A percentile compares a stretch with the other conserved stretches of the same genome.
These are phyloP conservation scores for Drosophila littoralis DNA, from an alignment of 1,140 invertebrate species.

Conservation along the genomic window DNA sequence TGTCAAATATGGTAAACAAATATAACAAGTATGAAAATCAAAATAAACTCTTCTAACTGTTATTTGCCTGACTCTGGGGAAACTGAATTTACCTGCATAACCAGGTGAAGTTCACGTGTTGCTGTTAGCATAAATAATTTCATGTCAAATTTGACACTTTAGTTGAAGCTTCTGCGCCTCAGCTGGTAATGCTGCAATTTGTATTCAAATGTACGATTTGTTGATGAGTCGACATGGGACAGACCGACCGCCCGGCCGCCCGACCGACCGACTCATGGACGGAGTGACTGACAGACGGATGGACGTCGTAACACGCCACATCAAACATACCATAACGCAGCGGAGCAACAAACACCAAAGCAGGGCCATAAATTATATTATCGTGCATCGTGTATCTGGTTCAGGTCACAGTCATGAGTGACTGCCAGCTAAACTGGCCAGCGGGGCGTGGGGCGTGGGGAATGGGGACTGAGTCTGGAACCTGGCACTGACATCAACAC, in stretches of 20 bases:
- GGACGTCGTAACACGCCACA: slow-evolving; percentile 53
- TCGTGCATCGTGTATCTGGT: slow-evolving; percentile 80
- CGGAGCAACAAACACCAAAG: slow-evolving; percentile 69
- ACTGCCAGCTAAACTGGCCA: slow-evolving; percentile 51
- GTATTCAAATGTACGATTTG: slow-evolving; percentile 80
- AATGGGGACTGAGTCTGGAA: slow-evolving; percentile 6
- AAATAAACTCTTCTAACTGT: slow-evolving; percentile 13
- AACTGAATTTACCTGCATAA: slow-evolving; percentile 7
- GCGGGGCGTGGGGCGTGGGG: not conserved
- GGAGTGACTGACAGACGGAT: slow-evolving; percentile 11
- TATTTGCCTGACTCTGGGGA: slow-evolving; percentile 16
- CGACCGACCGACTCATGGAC: not conserved
- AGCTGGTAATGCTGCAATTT: slow-evolving; percentile 71
- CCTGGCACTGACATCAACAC: slow-evolving; percentile 48
- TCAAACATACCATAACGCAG: slow-evolving; percentile 75
- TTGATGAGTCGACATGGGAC: slow-evolving; percentile 62
- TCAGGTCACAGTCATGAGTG: slow-evolving; percentile 79
- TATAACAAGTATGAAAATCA: slow-evolving; percentile 45
- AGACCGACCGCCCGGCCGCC: slow-evolving; percentile 1
- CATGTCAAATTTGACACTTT: slow-evolving; percentile 78
- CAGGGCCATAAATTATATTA: slow-evolving; percentile 80
- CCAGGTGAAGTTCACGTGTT: slow-evolving; percentile 50
- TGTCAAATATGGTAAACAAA: slow-evolving; percentile 58
- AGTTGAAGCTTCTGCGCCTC: slow-evolving; percentile 61
- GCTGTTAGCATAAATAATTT: slow-evolving; percentile 70